These are phyloP conservation scores for Papilio polytes DNA, from an alignment of 1,140 invertebrate genomes.

Conservation along the genomic window DNA sequence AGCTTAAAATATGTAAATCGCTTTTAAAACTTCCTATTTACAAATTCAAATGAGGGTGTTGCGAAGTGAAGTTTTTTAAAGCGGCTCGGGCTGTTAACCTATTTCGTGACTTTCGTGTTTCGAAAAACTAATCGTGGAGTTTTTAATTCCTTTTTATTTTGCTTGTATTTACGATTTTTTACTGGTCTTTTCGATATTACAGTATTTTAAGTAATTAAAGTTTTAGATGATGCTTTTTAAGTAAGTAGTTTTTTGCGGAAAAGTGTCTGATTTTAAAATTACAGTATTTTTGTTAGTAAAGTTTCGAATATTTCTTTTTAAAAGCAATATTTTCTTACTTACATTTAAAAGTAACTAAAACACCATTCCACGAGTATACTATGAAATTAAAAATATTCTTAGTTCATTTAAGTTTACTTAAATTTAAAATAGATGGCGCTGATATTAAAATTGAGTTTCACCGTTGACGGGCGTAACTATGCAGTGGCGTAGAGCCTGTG, in stretches of 20 bases:
- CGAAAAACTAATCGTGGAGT: slow-evolving; percentile 12
- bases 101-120: slow-evolving; percentile 23
- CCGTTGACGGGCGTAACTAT: slow-evolving; percentile 30
- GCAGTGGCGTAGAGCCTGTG: slow-evolving; percentile 33
- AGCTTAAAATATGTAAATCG: slow-evolving; percentile 28
- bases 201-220: not conserved
- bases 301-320: no score
- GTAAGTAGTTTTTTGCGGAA: not conserved
- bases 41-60: slow-evolving; percentile 29
- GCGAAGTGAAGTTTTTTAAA: not conserved
- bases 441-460: slow-evolving; percentile 25
- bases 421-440: slow-evolving; percentile 21
- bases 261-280: not conserved
- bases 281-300: no score
- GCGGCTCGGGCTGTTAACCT: slow-evolving; percentile 4
- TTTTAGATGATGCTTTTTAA: not conserved
- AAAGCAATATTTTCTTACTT: no score
- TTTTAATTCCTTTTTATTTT: not conserved
- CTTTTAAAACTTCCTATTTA: slow-evolving; percentile 21
- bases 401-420: not conserved
- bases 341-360: no score
- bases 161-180: not conserved
- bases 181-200: not conserved
- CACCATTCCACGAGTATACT: no score
- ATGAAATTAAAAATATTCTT: no score